These are phyloP conservation scores for Pseudococcus jackbeardsleyi DNA, from an alignment of 2,888 invertebrate genomes.

Conservation along the genomic window DNA sequence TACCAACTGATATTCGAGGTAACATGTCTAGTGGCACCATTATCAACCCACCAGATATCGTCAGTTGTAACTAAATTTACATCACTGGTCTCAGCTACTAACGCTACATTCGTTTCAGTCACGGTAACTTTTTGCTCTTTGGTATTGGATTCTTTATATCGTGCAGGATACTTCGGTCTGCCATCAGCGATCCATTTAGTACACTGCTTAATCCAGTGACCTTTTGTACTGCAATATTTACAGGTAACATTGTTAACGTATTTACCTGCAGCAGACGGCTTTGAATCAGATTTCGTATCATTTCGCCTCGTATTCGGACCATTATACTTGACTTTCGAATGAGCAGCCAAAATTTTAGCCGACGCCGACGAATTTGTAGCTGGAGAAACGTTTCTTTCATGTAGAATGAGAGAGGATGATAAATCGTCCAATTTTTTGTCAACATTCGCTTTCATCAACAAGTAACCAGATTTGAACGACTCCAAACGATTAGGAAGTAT, in stretches of 20 bases:
- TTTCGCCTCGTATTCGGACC: background rate
- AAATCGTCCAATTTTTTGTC: slow-evolving; percentile 64
- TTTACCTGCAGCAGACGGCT: background rate
- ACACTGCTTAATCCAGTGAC: slow-evolving; percentile 62
- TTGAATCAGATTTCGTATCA: background rate
- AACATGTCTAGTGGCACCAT: background rate
- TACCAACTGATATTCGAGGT: background rate
- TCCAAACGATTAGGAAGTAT: slow-evolving; percentile 55
- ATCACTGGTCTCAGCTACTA: background rate
- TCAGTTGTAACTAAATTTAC: background rate
- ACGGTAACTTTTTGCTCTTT: too few species aligned
- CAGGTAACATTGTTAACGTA: slow-evolving; percentile 28
- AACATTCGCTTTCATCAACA: slow-evolving; percentile 64
- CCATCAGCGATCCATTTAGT: slow-evolving; percentile 64
- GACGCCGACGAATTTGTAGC: background rate
- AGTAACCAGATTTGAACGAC: slow-evolving; percentile 65
- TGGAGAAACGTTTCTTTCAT: slow-evolving; percentile 64
- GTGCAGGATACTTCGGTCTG: slow-evolving; percentile 65
- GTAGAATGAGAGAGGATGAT: slow-evolving; percentile 60
- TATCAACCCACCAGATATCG: background rate
- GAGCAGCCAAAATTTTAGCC: background rate
- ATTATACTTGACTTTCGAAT: background rate
- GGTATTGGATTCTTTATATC: background rate
- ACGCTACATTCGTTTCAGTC: background rate
- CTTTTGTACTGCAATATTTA: slow-evolving; percentile 64